Evolutionary conservation across 1,140 invertebrate genomes (phyloP).

Genomic region (Melipona quadrifasciata): DNA sequence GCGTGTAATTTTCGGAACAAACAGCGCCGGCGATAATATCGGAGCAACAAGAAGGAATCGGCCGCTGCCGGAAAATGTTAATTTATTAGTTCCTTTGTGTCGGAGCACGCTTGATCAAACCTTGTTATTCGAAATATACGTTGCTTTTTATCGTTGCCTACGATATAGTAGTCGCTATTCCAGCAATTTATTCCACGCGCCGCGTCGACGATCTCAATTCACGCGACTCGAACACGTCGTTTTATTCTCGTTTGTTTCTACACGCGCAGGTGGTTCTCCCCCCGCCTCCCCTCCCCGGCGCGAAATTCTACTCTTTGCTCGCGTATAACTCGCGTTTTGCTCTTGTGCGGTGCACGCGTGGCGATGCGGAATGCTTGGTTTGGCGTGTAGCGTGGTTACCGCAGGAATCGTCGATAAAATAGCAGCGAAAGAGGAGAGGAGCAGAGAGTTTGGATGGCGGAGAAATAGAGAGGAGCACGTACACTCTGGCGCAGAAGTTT

Average conservation of each 20-base stretch:
- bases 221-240: background rate
- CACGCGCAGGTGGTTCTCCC: slow-evolving; percentile 1
- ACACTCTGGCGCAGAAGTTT: background rate
- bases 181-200: background rate
- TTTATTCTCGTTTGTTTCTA: background rate
- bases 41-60: too few relatives aligned
- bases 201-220: background rate
- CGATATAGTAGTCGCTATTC: too few relatives aligned
- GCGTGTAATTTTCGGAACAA: too few relatives aligned
- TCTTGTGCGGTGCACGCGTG: background rate
- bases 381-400: slow-evolving; percentile 28
- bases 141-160: too few relatives aligned
- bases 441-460: background rate
- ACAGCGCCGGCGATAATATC: too few relatives aligned
- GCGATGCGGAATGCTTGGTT: slow-evolving; percentile 1
- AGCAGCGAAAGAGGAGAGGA: slow-evolving; percentile 9
- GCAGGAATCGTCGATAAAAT: slow-evolving; percentile 50
- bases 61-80: too few relatives aligned
- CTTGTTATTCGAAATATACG: too few relatives aligned
- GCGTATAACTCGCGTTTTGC: slow-evolving; percentile 25
- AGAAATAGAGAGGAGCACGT: background rate
- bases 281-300: too few relatives aligned
- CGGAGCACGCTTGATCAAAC: too few relatives aligned
- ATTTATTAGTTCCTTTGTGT: too few relatives aligned
- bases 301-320: background rate